Percentiles rank a stretch among this genome's conserved stretches.
phyloP scores from a whole-genome alignment of 2,113 vertebrate species.

The Labrus mixtus region DNA sequence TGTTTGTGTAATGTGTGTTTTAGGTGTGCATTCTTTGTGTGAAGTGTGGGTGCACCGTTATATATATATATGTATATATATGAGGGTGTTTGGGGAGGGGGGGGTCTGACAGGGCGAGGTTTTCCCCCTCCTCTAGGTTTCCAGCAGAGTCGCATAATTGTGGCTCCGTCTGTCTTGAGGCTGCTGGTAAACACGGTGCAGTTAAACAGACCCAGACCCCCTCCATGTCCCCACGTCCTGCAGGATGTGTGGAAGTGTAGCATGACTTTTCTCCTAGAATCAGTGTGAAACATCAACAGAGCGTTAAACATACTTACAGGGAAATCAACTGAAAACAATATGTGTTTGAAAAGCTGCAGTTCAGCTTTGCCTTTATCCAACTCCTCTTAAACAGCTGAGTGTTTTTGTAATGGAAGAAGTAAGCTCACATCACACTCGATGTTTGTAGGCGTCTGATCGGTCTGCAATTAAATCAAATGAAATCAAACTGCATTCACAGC shows the following conservation, averaged over 20 bases:
- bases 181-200: slow-evolving; percentile 30
- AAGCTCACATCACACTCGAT: neutral
- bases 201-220: slow-evolving; percentile 31
- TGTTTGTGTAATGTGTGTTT: slow-evolving; percentile 46
- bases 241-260: neutral
- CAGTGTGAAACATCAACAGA: neutral
- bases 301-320: neutral
- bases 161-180: slow-evolving; percentile 33
- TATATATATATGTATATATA: too few species aligned
- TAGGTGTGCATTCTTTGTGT: slow-evolving; percentile 36
- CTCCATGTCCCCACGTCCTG: neutral
- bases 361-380: neutral
- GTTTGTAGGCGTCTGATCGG: neutral
- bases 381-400: slow-evolving; percentile 5
- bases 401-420: neutral
- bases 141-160: slow-evolving; percentile 35
- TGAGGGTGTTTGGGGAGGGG: neutral
- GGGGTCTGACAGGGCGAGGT: slow-evolving; percentile 7
- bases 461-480: neutral
- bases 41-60: slow-evolving; percentile 6
- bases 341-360: neutral
- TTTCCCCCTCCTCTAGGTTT: neutral
- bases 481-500: neutral
- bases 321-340: neutral
- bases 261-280: too few species aligned